phyloP scores from a whole-genome alignment of 2,113 vertebrate genomes.

The Scortum barcoo region DNA sequence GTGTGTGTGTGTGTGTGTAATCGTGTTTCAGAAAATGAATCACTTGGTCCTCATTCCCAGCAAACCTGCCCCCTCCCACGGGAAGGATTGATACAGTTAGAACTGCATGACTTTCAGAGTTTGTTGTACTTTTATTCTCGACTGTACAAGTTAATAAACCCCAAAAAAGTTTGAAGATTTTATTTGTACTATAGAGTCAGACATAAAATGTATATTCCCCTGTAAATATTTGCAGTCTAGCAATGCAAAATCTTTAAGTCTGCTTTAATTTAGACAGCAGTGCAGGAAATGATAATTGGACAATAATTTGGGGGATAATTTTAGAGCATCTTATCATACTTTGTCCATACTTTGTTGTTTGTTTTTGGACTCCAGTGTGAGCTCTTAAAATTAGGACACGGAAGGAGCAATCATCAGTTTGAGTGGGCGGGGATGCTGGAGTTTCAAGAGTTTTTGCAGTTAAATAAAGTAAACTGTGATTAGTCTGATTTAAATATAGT shows the following conservation, averaged over 20 bases:
- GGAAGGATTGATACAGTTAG: neutral
- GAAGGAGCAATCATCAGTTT: neutral
- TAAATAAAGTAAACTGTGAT: neutral
- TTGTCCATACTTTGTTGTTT: too few species aligned
- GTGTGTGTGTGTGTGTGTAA: neutral
- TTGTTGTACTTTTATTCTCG: neutral
- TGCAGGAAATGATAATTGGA: neutral
- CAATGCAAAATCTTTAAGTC: neutral
- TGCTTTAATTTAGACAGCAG: neutral
- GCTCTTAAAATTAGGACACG: neutral
- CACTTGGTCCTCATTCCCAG: neutral
- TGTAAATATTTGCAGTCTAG: neutral
- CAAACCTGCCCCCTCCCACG: neutral
- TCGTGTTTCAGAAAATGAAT: neutral
- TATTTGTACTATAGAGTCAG: neutral
- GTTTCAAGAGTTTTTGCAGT: neutral
- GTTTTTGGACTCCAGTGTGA: neutral
- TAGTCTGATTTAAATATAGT: neutral
- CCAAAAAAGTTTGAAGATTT: too few species aligned
- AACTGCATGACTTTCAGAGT: neutral
- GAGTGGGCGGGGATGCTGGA: neutral
- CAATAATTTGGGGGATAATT: neutral
- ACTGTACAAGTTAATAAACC: too few species aligned
- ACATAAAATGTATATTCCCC: neutral
- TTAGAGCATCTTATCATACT: neutral